phyloP scores from a whole-genome alignment of 2,888 invertebrate species.

The Patella depressa region DNA sequence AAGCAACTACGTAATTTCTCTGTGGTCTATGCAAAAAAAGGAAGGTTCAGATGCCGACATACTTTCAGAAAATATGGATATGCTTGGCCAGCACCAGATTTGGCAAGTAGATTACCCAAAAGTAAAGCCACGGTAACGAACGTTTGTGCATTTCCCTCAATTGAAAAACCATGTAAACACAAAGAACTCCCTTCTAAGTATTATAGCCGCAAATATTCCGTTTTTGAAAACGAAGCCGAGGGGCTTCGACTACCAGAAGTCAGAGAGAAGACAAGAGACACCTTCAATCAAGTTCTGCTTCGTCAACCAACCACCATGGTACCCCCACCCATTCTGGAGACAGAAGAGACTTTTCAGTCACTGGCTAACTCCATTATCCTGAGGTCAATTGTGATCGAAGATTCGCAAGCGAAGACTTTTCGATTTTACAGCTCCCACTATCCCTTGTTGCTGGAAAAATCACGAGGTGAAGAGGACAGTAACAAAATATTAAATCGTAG shows the following conservation, averaged over 20 bases:
- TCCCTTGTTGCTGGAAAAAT: slow-evolving; percentile 1
- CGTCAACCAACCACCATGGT: background rate
- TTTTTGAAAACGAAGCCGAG: too few species aligned
- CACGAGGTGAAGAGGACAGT: background rate
- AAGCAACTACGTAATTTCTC: background rate
- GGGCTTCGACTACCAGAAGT: background rate
- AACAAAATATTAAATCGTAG: background rate
- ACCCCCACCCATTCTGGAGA: background rate
- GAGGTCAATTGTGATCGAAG: background rate
- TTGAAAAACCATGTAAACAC: background rate
- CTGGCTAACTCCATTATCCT: background rate
- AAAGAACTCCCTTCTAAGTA: background rate
- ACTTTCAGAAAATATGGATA: background rate
- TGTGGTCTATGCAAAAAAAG: background rate
- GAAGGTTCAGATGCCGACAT: background rate
- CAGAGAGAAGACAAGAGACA: background rate
- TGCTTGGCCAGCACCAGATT: background rate
- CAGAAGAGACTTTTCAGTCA: background rate
- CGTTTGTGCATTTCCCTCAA: background rate
- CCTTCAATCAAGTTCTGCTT: background rate
- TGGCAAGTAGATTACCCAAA: background rate
- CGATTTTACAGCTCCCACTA: background rate
- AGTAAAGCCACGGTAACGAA: background rate
- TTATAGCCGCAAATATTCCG: too few species aligned
- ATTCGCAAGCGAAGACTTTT: background rate